Conservation (phyloP, 2,888 invertebrate genomes). For the Sinodicranocentrus sp. region DNA sequence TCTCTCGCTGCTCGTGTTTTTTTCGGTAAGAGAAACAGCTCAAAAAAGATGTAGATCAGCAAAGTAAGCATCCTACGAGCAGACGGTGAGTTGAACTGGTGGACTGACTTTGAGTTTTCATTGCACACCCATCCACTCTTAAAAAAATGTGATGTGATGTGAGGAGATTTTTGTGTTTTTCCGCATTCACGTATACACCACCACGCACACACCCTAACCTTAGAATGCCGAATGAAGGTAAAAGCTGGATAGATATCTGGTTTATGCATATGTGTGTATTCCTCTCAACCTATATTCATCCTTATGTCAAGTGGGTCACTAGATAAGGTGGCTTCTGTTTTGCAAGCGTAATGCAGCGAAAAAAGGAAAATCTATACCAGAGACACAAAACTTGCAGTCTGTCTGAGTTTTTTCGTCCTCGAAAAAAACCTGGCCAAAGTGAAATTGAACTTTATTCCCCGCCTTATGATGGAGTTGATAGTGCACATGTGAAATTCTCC, state of each 20-base stretch:
- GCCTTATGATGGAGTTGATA: not conserved
- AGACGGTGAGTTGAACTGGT: too few relatives aligned
- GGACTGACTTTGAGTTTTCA: slow-evolving; percentile 1
- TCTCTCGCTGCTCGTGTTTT: not conserved
- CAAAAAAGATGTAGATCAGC: slow-evolving; percentile 1
- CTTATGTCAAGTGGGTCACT: too few relatives aligned
- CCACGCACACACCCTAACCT: too few relatives aligned
- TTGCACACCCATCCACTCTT: not conserved
- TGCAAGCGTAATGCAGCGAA: too few relatives aligned
- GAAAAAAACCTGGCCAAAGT: not conserved
- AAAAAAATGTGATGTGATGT: slow-evolving; percentile 48
- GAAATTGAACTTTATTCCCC: not conserved
- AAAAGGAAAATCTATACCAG: too few relatives aligned
- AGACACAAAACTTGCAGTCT: not conserved
- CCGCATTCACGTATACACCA: slow-evolving; percentile 4
- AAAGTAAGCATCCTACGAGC: not conserved
- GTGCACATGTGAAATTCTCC: slow-evolving; percentile 7
- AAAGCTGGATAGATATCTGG: slow-evolving; percentile 24
- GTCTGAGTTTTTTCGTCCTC: too few relatives aligned
- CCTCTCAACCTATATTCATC: too few relatives aligned
- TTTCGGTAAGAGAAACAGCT: not conserved
- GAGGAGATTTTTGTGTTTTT: slow-evolving; percentile 41
- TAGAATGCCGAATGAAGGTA: slow-evolving; percentile 31
- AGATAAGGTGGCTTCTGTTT: too few relatives aligned
- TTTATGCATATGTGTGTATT: slow-evolving; percentile 35